Conservation (phyloP, 2,797 vertebrate genomes). For the Nyctalus aviator region DNA sequence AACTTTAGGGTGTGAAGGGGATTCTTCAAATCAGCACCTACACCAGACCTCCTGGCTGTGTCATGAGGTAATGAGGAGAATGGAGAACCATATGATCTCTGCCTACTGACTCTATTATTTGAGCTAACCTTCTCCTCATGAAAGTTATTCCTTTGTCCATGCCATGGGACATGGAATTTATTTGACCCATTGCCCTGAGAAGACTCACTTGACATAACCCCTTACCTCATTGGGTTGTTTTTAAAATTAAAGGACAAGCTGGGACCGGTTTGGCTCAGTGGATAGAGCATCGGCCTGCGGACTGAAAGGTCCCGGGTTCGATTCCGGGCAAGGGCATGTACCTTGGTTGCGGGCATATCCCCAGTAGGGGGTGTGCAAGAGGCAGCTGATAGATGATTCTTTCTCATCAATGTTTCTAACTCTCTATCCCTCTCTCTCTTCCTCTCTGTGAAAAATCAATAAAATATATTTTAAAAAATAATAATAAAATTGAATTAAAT, state of each 20-base stretch:
- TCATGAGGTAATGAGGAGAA: not conserved
- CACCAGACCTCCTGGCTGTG: not conserved
- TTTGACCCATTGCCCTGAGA: not conserved
- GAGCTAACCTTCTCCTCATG: not conserved
- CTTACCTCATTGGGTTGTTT: not conserved
- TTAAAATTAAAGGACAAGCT: slow-evolving; percentile 18
- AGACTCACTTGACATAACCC: not conserved
- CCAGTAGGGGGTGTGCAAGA: no score
- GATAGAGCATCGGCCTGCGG: no score
- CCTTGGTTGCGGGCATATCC: no score
- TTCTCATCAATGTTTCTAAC: no score
- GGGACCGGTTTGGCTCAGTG: no score
- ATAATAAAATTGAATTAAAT: not conserved
- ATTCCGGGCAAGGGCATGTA: no score
- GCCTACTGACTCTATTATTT: not conserved
- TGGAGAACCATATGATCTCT: not conserved
- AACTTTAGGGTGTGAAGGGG: rapidly evolving
- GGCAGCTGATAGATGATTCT: no score
- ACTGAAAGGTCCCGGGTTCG: no score
- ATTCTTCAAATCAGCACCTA: not conserved
- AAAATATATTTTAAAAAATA: no score
- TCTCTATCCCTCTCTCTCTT: no score
- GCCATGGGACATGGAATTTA: not conserved
- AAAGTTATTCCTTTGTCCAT: not conserved
- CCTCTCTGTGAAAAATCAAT: no score